Evolutionary conservation across 2,888 invertebrate genomes (phyloP), one percentile per base, ranked within the genome.

Genomic region (Cheilosia grossa): DNA sequence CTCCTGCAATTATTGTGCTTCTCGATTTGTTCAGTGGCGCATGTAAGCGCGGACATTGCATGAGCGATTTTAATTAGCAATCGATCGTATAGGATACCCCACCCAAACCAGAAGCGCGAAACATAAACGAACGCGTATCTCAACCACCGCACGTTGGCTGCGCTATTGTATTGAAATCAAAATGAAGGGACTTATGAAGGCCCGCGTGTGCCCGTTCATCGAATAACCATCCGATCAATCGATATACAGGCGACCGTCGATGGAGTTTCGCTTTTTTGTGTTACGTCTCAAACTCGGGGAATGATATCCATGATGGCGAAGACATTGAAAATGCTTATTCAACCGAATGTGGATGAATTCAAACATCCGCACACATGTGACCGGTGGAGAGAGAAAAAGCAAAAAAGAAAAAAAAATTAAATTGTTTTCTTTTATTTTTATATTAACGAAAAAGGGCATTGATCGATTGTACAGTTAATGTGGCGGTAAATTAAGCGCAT

Each of bases 31-130:
- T 78, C 67, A 70, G 54, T 83, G 69, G 70, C 64, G 83, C 83
- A 74, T 79, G 69, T 69, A 66, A 83, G 74, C 79, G 59, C 64
- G 64, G 79, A 74, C 64, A 66, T 70, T 79, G 79, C 79, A 74
- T 79, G 79, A 74, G 54, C 64, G 69, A 47, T 64, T 79, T 74
- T 79, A 83, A 83, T 79, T 74, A 79, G 69, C 70, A 53, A 72
- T 9, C 58, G 58, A 49, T 24, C n/a, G 54, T 24, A 30, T 44
- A 24, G 24, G 44, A 54, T 72, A 67, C 78, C 73, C 78, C 61
- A 69, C 78, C 82, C 78, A 82, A 73, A 72, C 56, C 47, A 72
- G 37, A 56, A 64, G 42, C 44, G 58, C 69, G 17, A 17, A 67
- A 77, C 44, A 47, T 24, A 53, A 30, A 64, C 33, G 37, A 37